Evolutionary conservation across 2,113 vertebrate genomes (phyloP).

Genomic region (human): DNA sequence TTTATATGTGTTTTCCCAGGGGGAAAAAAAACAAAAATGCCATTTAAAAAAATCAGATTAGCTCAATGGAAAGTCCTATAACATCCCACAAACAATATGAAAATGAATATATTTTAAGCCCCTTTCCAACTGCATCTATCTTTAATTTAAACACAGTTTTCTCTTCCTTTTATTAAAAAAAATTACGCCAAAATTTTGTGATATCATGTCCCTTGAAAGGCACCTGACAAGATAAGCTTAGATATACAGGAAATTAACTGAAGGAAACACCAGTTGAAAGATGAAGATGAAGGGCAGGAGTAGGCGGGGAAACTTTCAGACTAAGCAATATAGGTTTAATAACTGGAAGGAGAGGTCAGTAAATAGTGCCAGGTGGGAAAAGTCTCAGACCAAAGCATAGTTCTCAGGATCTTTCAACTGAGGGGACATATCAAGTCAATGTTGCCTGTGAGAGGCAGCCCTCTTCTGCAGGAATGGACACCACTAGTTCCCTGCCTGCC

Average conservation of each 20-base stretch:
- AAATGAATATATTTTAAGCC: constrained; percentile 20
- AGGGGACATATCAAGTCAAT: fast-evolving
- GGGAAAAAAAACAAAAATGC: neutral
- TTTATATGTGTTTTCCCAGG: neutral
- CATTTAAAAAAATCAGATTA: constrained; percentile 34
- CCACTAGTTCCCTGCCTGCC: neutral
- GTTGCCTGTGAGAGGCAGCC: fast-evolving
- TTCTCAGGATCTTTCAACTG: too few relatives aligned
- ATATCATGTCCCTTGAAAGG: neutral
- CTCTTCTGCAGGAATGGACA: fast-evolving
- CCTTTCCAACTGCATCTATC: neutral
- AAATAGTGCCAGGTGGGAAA: neutral
- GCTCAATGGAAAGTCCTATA: neutral
- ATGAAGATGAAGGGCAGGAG: neutral
- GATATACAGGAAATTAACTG: neutral
- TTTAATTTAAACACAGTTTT: neutral
- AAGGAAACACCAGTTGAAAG: neutral
- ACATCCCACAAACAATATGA: neutral
- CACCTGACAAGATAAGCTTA: neutral
- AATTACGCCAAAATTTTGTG: neutral
- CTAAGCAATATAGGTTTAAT: neutral
- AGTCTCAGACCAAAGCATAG: neutral
- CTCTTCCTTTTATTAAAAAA: neutral
- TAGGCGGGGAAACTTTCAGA: fast-evolving
- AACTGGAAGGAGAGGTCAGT: neutral